Evolutionary conservation across 2,888 invertebrate species (phyloP).

Genomic region (Chromoteleia sp.): DNA sequence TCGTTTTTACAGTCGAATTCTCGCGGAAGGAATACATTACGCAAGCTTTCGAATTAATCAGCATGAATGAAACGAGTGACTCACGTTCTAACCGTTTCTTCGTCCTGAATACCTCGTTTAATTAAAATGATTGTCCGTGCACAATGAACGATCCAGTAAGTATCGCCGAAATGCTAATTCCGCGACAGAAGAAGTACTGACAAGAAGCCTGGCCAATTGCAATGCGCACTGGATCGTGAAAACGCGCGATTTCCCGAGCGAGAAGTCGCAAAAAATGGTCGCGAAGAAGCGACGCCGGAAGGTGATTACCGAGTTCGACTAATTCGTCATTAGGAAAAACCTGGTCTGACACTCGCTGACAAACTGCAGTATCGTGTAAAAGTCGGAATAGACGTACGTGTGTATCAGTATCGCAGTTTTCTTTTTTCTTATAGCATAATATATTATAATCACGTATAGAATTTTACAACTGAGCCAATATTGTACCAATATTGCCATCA

Average conservation of each 20-base stretch:
- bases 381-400: background rate
- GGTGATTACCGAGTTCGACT: constrained; percentile 47
- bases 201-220: constrained; percentile 24
- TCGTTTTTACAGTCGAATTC: constrained; percentile 31
- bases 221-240: constrained; percentile 43
- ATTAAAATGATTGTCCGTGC: constrained; percentile 58
- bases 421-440: too few relatives aligned
- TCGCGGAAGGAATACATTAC: constrained; percentile 45
- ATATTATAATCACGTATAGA: too few relatives aligned
- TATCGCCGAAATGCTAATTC: constrained; percentile 58
- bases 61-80: constrained; percentile 50
- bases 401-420: too few relatives aligned
- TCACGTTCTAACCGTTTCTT: constrained; percentile 47
- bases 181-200: constrained; percentile 6
- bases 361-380: constrained; percentile 1
- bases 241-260: constrained; percentile 54
- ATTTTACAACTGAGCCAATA: too few relatives aligned
- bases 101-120: constrained; percentile 44
- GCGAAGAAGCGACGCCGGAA: constrained; percentile 22
- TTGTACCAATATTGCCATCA: too few relatives aligned
- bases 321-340: constrained; percentile 53
- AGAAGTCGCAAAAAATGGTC: constrained; percentile 2
- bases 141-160: constrained; percentile 44
- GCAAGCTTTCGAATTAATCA: constrained; percentile 44
- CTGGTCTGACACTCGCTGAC: background rate